A percentile compares a stretch with the other conserved stretches of the same genome.
Conservation (phyloP, 1,140 invertebrate species). For the silkworm (Bombyx mori) region ASM3026992v2 NC_085120.1:2901001-2901500, state of each 20-base stretch:
- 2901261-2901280: constrained; percentile 10
- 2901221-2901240: constrained; percentile 20
- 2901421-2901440: constrained; percentile 22
- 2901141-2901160: constrained; percentile 43
- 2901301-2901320: not conserved
- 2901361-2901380: not conserved
- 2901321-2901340: not conserved
- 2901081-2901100: constrained; percentile 29
- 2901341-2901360: not conserved
- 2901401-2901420: constrained; percentile 6
- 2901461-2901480: constrained; percentile 26
- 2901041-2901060: constrained; percentile 23
- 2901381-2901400: not conserved
- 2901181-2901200: constrained; percentile 49
- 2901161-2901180: constrained; percentile 53
- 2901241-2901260: constrained; percentile 10
- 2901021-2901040: constrained; percentile 15
- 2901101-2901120: constrained; percentile 26
- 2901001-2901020: constrained; percentile 20
- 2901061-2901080: constrained; percentile 25
- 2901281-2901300: constrained; percentile 5
- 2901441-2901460: constrained; percentile 25
- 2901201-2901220: constrained; percentile 41
- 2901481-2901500: constrained; percentile 30
- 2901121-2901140: constrained; percentile 25